Evolutionary conservation across 2,888 invertebrate genomes (phyloP).

Genomic region (Ptilodon capucinus): DNA sequence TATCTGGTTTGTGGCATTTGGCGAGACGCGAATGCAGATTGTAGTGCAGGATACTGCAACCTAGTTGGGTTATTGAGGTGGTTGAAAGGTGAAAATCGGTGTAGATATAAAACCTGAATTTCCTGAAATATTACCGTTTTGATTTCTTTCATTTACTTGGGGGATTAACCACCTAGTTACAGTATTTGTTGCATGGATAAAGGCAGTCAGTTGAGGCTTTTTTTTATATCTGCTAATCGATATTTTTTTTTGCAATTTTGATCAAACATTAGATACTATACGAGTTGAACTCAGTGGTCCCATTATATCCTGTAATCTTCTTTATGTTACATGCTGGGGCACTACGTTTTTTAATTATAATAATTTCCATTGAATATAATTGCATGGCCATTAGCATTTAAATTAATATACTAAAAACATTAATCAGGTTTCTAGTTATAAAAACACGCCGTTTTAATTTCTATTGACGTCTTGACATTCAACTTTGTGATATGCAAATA

Average conservation of each 20-base stretch:
- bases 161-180: background rate
- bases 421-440: background rate
- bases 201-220: too few species aligned
- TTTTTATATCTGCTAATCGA: too few species aligned
- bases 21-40: conserved; percentile 40
- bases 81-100: background rate
- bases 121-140: background rate
- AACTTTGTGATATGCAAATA: background rate
- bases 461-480: background rate
- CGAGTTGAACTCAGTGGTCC: too few species aligned
- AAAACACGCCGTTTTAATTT: background rate
- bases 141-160: background rate
- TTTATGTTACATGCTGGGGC: too few species aligned
- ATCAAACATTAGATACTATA: too few species aligned
- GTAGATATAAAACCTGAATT: background rate
- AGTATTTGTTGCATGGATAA: background rate
- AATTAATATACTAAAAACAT: background rate
- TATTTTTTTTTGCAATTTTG: too few species aligned
- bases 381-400: background rate
- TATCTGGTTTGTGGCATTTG: conserved; percentile 60
- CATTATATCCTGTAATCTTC: too few species aligned
- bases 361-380: too few species aligned
- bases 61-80: background rate
- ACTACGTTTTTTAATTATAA: too few species aligned
- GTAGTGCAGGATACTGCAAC: conserved; percentile 24